Conservation (phyloP, 2,888 invertebrate species). For the Operophtera brumata region DNA sequence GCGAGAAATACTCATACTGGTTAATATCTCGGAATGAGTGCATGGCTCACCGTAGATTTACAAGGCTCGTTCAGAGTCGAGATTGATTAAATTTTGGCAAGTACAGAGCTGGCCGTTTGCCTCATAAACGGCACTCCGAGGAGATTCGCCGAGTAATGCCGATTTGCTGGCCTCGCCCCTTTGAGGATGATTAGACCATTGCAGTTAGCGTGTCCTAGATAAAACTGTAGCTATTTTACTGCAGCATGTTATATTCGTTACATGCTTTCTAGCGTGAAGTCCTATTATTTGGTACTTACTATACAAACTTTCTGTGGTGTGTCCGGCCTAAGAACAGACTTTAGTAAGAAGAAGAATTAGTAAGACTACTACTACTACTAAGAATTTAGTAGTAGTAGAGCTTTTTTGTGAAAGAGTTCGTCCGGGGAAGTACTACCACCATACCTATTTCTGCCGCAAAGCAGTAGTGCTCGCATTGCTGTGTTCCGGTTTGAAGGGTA, state of each 20-base stretch:
- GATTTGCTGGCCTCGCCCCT: not conserved
- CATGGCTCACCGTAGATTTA: not conserved
- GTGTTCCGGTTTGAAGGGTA: too few relatives aligned
- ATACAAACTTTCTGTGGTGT: not conserved
- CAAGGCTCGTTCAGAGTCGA: not conserved
- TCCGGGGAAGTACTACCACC: too few relatives aligned
- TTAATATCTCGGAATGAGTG: not conserved
- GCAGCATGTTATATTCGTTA: not conserved
- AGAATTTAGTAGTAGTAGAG: too few relatives aligned
- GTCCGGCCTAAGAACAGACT: too few relatives aligned
- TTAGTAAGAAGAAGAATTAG: too few relatives aligned
- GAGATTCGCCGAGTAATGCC: not conserved
- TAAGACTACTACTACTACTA: too few relatives aligned
- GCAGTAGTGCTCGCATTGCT: too few relatives aligned
- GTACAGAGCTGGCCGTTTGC: not conserved
- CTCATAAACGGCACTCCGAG: not conserved
- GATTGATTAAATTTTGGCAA: slow-evolving; percentile 5
- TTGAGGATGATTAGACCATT: slow-evolving; percentile 1
- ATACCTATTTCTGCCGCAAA: too few relatives aligned
- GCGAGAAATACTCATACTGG: not conserved
- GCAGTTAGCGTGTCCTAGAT: slow-evolving; percentile 5
- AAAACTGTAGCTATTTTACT: slow-evolving; percentile 1
- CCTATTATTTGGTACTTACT: too few relatives aligned
- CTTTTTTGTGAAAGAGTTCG: too few relatives aligned
- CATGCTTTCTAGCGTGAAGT: too few relatives aligned